Percentiles rank a stretch among this genome's conserved stretches.
phyloP scores from a whole-genome alignment of 2,888 invertebrate species.

The Lepidocyrtoides sp. region DNA sequence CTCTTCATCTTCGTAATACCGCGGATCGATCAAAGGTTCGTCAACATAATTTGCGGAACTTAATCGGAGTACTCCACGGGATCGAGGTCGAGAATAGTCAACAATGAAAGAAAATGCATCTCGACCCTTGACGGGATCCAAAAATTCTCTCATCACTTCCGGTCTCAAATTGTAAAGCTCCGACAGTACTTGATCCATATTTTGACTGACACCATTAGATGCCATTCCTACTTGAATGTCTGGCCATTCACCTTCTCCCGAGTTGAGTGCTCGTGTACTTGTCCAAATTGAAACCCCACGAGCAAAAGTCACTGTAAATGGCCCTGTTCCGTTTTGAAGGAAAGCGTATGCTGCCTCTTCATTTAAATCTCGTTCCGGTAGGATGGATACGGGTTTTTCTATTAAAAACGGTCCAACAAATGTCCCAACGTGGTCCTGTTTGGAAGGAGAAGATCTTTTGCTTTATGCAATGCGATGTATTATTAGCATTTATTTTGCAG shows the following conservation, averaged over 20 bases:
- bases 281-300: slow-evolving; percentile 78
- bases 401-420: slow-evolving; percentile 83
- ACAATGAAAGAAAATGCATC: slow-evolving; percentile 69
- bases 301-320: slow-evolving; percentile 80
- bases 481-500: not conserved
- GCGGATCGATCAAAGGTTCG: slow-evolving; percentile 82
- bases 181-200: slow-evolving; percentile 62
- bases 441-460: not conserved
- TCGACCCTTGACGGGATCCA: slow-evolving; percentile 58
- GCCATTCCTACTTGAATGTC: slow-evolving; percentile 80
- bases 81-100: slow-evolving; percentile 61
- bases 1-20: slow-evolving; percentile 81
- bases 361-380: slow-evolving; percentile 80
- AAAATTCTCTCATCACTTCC: slow-evolving; percentile 63
- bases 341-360: slow-evolving; percentile 77
- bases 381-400: slow-evolving; percentile 80
- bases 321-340: slow-evolving; percentile 83
- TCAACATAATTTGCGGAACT: slow-evolving; percentile 80
- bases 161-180: slow-evolving; percentile 63
- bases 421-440: slow-evolving; percentile 84
- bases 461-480: not conserved
- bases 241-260: slow-evolving; percentile 80
- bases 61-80: slow-evolving; percentile 72
- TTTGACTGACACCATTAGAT: slow-evolving; percentile 50
- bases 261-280: slow-evolving; percentile 71